phyloP scores from a whole-genome alignment of 2,888 invertebrate species.

The Watsonalla binaria region DNA sequence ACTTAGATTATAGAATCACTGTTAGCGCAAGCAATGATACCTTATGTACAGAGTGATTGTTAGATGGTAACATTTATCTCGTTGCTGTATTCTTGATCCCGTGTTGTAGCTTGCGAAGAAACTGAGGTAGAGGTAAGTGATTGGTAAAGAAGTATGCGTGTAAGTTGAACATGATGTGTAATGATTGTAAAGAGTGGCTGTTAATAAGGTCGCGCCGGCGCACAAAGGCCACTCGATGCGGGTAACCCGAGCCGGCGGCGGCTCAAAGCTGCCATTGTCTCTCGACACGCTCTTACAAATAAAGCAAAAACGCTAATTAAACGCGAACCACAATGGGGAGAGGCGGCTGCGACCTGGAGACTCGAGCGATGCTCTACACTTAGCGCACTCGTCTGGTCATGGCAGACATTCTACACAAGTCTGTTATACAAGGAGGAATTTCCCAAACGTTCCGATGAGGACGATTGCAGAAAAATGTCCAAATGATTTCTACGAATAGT shows the following conservation, averaged over 20 bases:
- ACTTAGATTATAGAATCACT: too few species aligned
- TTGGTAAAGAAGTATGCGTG: conserved; percentile 14
- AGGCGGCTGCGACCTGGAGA: neutral
- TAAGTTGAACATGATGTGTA: neutral
- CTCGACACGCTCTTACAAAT: conserved; percentile 6
- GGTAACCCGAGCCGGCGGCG: conserved; percentile 44
- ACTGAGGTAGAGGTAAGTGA: conserved; percentile 9
- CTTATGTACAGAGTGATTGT: too few species aligned
- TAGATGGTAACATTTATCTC: too few species aligned
- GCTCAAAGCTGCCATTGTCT: conserved; percentile 40
- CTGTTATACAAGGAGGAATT: too few species aligned
- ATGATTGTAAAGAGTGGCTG: conserved; percentile 16
- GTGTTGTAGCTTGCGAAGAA: too few species aligned
- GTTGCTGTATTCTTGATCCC: too few species aligned
- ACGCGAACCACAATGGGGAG: conserved; percentile 14
- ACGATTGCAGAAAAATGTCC: too few species aligned
- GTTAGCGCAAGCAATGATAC: too few species aligned
- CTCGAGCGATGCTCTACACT: neutral
- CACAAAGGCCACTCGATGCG: conserved; percentile 13
- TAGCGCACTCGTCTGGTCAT: too few species aligned
- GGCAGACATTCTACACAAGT: too few species aligned
- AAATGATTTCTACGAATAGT: too few species aligned
- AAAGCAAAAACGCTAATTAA: conserved; percentile 57
- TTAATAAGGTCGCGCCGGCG: conserved; percentile 20
- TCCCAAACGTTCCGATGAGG: too few species aligned